Evolutionary conservation across 2,888 invertebrate species (phyloP).

Genomic region (Carabus problematicus): DNA sequence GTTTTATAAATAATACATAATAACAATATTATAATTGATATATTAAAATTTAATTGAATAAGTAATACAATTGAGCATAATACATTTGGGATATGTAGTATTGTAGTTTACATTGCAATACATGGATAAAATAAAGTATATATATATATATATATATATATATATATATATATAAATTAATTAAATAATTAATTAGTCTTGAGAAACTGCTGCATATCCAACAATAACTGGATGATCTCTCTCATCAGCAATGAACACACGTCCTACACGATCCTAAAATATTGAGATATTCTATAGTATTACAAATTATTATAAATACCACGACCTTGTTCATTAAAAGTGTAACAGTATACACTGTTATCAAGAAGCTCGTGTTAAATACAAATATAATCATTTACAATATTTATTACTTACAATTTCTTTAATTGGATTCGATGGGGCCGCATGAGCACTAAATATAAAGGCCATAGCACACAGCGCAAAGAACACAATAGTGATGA

Average conservation of each 20-base stretch:
- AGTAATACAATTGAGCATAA: too few relatives aligned
- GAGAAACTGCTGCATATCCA: conserved; percentile 29
- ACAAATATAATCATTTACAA: too few relatives aligned
- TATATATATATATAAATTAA: too few relatives aligned
- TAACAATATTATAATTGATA: too few relatives aligned
- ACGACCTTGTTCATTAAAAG: too few relatives aligned
- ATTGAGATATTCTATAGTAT: not conserved
- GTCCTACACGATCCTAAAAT: conserved; percentile 45
- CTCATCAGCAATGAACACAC: conserved; percentile 45
- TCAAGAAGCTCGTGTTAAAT: not conserved
- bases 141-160: too few relatives aligned
- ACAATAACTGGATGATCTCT: conserved; percentile 46
- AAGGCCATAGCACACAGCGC: conserved; percentile 45
- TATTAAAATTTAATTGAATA: too few relatives aligned
- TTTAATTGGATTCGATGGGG: conserved; percentile 5
- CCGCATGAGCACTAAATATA: conserved; percentile 41
- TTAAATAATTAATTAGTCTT: conserved; percentile 8
- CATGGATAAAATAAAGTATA: too few relatives aligned
- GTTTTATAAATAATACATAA: too few relatives aligned
- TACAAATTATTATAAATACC: not conserved
- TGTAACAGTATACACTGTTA: too few relatives aligned
- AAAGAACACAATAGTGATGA: conserved; percentile 45
- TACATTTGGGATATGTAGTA: too few relatives aligned
- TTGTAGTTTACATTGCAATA: too few relatives aligned
- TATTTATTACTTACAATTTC: conserved; percentile 23